phyloP scores from a whole-genome alignment of 2,113 vertebrate species.

The Eublepharis macularius region DNA sequence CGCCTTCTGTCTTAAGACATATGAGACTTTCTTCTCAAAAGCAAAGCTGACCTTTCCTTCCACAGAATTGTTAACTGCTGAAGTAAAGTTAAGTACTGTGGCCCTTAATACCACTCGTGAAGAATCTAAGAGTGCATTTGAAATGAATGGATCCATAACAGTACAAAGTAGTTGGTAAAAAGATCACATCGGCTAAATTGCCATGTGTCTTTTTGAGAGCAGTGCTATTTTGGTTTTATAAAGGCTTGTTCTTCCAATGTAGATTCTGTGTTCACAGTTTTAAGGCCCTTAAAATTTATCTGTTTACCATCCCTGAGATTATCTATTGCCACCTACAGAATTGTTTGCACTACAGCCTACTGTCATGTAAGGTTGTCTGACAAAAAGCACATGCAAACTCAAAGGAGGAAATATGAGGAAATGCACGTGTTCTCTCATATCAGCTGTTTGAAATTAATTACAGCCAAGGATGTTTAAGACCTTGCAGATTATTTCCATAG shows the following conservation, averaged over 20 bases:
- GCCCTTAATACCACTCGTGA: background rate
- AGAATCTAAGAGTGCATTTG: background rate
- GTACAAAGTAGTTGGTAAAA: background rate
- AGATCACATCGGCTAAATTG: background rate
- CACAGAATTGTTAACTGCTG: background rate
- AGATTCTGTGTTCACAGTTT: background rate
- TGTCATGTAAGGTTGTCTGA: background rate
- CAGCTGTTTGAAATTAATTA: background rate
- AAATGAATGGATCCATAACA: background rate
- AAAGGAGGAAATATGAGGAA: background rate
- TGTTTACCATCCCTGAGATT: background rate
- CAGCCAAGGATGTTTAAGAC: background rate
- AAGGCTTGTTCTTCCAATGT: background rate
- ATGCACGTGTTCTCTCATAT: background rate
- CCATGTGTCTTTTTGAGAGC: background rate
- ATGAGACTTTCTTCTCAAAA: constrained; percentile 7
- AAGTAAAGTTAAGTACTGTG: background rate
- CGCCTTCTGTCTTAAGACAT: background rate
- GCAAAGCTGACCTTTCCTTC: background rate
- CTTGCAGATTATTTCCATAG: background rate
- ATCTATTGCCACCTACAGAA: background rate
- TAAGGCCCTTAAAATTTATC: background rate
- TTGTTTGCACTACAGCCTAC: background rate
- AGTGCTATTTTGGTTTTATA: background rate
- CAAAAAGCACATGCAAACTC: background rate